A percentile compares a stretch with the other conserved stretches of the same genome.
Evolutionary conservation across 2,797 vertebrate genomes (phyloP).

Genomic region (Harpagifer antarcticus): DNA sequence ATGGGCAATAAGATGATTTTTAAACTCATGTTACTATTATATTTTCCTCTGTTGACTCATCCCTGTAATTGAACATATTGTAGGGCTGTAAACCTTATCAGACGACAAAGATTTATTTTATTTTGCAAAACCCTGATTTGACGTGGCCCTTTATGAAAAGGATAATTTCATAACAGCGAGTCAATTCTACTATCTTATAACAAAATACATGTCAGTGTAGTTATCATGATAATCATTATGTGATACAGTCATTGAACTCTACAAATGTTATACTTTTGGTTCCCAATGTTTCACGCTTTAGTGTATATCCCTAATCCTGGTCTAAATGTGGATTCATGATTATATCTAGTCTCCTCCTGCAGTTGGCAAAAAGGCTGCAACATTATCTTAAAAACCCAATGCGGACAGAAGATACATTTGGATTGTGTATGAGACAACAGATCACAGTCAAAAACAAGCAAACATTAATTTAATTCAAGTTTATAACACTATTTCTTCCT

Average conservation of each 20-base stretch:
- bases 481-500: background rate
- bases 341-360: background rate
- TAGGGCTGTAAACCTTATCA: background rate
- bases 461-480: background rate
- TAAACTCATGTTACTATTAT: background rate
- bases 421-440: background rate
- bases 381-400: background rate
- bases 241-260: slow-evolving; percentile 15
- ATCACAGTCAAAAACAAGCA: background rate
- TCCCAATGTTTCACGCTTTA: slow-evolving; percentile 24
- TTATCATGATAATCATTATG: slow-evolving; percentile 1
- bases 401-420: background rate
- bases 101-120: background rate
- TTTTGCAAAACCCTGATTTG: slow-evolving; percentile 11
- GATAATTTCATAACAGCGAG: background rate
- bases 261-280: slow-evolving; percentile 34
- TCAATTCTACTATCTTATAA: background rate
- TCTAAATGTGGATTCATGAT: background rate
- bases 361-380: background rate
- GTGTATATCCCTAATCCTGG: background rate
- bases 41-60: background rate
- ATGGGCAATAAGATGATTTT: slow-evolving; percentile 1
- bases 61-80: background rate
- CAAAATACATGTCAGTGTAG: slow-evolving; percentile 13
- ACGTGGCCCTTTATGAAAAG: slow-evolving; percentile 1